Base-by-base conservation (phyloP, 2,797 vertebrate species). In the Pelobates cultripes region DNA sequence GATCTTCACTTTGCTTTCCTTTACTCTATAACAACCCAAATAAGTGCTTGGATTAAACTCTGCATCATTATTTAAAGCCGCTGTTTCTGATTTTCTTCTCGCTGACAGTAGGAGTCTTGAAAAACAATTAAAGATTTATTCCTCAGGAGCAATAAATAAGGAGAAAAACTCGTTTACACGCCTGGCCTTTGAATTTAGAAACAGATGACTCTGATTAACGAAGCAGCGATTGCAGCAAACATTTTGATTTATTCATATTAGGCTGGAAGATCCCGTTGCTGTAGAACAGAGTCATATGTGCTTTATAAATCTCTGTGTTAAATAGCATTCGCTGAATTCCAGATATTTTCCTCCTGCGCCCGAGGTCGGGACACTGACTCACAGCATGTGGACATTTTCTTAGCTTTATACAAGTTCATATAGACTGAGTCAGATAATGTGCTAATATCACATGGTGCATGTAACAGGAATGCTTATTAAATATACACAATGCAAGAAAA, bases 91-190 rank as follows among this genome's bases (percentile, higher is more conserved):
- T 44, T 73, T 77, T 82, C 47, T 60, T 10, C 68, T 40, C 53
- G 70, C 80, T 73, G 70, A 73, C 81, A 68, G 81, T 70, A 66
- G 70, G 71, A 70, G 64, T 55, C 28, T 78, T 70, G 43, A 64
- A 83, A 74, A 83, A 83, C 70, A 78, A 83, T 83, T 78, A 83
- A 83, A 78, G 70, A 74, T 83, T 83, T 74, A 83, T 83, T 78
- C 68, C 76, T 78, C 70, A 70, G 57, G 76, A 83, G 53, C 76
- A 69, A 74, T 78, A 74, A 74, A 83, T 78, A 69, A 70, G 42
- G 47, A 64, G 61, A 43, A 73, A 77, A 74, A 63, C 28, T 51
- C 0, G 8, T 73, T 82, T 83, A 78, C 76, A 51, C 4, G 75
- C 64, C 43, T 43, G 81, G 70, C 43, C 76, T 78, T 78, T 78